Evolutionary conservation across 2,113 vertebrate species (phyloP).

Genomic region (Cynopterus brachyotis): DNA sequence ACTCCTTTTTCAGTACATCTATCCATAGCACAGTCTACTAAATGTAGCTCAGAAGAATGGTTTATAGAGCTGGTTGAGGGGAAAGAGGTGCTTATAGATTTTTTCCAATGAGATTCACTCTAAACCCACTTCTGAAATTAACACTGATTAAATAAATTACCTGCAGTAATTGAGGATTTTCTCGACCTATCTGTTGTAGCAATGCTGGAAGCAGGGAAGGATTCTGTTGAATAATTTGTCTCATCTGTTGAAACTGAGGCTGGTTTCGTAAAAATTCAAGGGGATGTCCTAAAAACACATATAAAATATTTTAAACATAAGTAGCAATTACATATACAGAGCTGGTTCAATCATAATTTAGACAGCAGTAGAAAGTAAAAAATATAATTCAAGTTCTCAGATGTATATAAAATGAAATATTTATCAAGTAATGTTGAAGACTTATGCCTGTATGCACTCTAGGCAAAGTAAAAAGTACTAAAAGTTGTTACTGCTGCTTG

Average conservation of each 20-base stretch:
- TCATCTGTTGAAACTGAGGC: constrained; percentile 97
- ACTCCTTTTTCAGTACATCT: background rate
- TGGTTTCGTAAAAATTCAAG: constrained; percentile 96
- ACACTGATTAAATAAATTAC: constrained; percentile 80
- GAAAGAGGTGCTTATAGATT: background rate
- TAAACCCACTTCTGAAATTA: background rate
- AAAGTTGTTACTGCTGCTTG: background rate
- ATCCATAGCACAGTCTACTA: background rate
- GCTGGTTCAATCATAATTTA: background rate
- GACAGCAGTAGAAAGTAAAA: background rate
- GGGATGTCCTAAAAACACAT: constrained; percentile 89
- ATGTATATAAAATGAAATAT: background rate
- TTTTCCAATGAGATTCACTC: background rate
- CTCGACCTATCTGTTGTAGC: constrained; percentile 95
- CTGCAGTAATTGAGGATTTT: constrained; percentile 96
- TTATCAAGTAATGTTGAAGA: background rate
- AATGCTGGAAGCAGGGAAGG: constrained; percentile 94
- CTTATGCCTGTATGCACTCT: background rate
- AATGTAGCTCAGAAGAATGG: background rate
- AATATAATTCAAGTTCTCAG: background rate
- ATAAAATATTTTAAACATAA: constrained; percentile 20
- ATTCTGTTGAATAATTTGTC: constrained; percentile 98
- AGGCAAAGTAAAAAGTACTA: background rate
- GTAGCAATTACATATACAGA: background rate
- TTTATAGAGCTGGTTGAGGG: background rate